Evolutionary conservation across 2,888 invertebrate species (phyloP).

Genomic region (Pammene fasciana): DNA sequence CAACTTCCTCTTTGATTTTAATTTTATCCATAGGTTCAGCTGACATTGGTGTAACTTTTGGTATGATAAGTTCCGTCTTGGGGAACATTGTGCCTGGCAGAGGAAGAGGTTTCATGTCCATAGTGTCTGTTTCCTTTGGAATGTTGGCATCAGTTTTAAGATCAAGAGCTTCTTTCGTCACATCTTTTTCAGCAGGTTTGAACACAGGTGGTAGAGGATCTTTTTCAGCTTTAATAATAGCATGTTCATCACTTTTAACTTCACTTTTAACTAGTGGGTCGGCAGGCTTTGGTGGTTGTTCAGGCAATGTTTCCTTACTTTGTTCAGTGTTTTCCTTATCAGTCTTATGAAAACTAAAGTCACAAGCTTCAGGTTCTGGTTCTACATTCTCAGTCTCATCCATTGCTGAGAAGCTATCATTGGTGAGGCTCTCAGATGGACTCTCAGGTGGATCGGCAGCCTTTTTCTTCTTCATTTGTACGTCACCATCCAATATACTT

Average conservation of each 20-base stretch:
- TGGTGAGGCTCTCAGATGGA: slow-evolving; percentile 92
- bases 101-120: slow-evolving; percentile 62
- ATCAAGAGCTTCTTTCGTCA: slow-evolving; percentile 65
- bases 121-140: slow-evolving; percentile 62
- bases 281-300: slow-evolving; percentile 62
- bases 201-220: slow-evolving; percentile 66
- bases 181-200: slow-evolving; percentile 70
- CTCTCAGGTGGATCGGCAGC: slow-evolving; percentile 86
- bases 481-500: slow-evolving; percentile 84
- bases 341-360: slow-evolving; percentile 77
- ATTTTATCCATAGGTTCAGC: slow-evolving; percentile 78
- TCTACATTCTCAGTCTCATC: slow-evolving; percentile 85
- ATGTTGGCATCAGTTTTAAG: slow-evolving; percentile 69
- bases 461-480: slow-evolving; percentile 83
- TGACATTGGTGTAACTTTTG: slow-evolving; percentile 83
- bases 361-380: slow-evolving; percentile 76
- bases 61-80: slow-evolving; percentile 85
- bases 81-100: slow-evolving; percentile 67
- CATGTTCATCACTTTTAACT: slow-evolving; percentile 58
- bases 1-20: slow-evolving; percentile 81
- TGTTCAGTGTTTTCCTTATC: slow-evolving; percentile 72
- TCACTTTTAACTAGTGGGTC: slow-evolving; percentile 70
- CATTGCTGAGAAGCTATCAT: slow-evolving; percentile 92
- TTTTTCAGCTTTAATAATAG: slow-evolving; percentile 72
- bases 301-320: slow-evolving; percentile 68